A percentile compares a stretch with the other conserved stretches of the same genome.
These are phyloP conservation scores for Lathronympha strigana DNA, from an alignment of 2,888 invertebrate species.

Conservation along the genomic window DNA sequence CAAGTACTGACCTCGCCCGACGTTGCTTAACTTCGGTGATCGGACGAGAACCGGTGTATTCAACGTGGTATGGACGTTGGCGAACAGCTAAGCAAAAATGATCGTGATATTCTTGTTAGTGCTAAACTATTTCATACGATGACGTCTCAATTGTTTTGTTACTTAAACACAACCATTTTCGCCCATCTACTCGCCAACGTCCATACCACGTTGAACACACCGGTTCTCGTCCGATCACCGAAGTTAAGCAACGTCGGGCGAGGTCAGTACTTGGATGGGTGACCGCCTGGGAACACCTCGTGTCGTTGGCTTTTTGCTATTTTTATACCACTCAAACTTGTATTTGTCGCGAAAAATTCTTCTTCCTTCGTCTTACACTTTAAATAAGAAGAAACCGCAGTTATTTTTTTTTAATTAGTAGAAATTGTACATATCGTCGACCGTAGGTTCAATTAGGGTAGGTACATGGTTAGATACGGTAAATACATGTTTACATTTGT, in stretches of 20 bases:
- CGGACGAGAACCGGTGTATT: constrained; percentile 53
- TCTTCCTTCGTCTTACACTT: no score
- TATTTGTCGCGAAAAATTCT: no score
- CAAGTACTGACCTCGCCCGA: constrained; percentile 50
- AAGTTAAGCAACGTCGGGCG: constrained; percentile 52
- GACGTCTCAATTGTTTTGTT: not conserved
- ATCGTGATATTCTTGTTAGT: no score
- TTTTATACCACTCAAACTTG: no score
- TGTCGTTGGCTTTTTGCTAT: constrained; percentile 46
- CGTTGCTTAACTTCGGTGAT: constrained; percentile 51
- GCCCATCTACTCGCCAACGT: constrained; percentile 45
- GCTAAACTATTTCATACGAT: no score
- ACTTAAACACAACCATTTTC: not conserved
- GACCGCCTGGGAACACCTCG: constrained; percentile 52
- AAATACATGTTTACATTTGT: no score
- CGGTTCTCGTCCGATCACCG: constrained; percentile 53
- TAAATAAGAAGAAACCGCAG: no score
- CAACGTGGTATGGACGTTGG: constrained; percentile 48
- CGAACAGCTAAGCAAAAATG: no score
- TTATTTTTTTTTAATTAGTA: no score
- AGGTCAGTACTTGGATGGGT: constrained; percentile 51
- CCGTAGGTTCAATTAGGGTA: no score
- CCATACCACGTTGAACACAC: constrained; percentile 52
- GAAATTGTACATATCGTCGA: no score
- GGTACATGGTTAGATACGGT: no score